These are phyloP conservation scores for Paramormyrops kingsleyae DNA, from an alignment of 2,113 vertebrate genomes.

Conservation along the genomic window DNA sequence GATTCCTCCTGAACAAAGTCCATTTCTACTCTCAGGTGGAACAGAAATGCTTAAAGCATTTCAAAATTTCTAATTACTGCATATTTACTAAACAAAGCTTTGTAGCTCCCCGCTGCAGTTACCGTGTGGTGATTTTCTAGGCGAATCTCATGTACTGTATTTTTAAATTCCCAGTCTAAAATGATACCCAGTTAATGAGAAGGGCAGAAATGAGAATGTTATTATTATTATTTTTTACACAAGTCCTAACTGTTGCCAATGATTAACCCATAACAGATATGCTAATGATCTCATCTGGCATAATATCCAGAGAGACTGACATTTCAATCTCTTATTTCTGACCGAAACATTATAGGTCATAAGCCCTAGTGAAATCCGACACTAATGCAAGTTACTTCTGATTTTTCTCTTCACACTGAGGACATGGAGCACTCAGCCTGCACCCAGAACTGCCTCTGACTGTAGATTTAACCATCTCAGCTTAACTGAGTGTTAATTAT, in stretches of 20 bases:
- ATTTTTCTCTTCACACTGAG: conserved; percentile 56
- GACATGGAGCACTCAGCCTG: conserved; percentile 51
- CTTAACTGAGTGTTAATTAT: conserved; percentile 99
- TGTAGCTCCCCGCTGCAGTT: not conserved
- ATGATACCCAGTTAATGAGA: not conserved
- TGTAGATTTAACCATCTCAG: conserved; percentile 89
- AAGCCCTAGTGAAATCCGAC: conserved; percentile 61
- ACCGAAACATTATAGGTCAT: conserved; percentile 64
- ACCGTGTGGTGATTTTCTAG: not conserved
- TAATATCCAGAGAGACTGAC: conserved; percentile 65
- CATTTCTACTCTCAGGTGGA: not conserved
- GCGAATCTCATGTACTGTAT: not conserved
- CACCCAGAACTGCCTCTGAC: conserved; percentile 44
- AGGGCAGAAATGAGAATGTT: not conserved
- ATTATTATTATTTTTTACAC: conserved; percentile 37
- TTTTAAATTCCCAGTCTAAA: not conserved
- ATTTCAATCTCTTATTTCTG: conserved; percentile 72
- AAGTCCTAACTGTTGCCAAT: conserved; percentile 56
- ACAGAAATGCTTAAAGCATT: not conserved
- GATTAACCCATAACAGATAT: conserved; percentile 69
- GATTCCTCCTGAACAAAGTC: not conserved
- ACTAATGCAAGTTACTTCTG: conserved; percentile 67
- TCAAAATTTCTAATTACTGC: not conserved
- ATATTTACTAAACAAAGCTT: not conserved
- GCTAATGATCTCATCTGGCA: conserved; percentile 67